Evolutionary conservation across 2,797 vertebrate species (phyloP), one percentile per base, ranked within the genome.

Genomic region (Anas flavirostris): DNA sequence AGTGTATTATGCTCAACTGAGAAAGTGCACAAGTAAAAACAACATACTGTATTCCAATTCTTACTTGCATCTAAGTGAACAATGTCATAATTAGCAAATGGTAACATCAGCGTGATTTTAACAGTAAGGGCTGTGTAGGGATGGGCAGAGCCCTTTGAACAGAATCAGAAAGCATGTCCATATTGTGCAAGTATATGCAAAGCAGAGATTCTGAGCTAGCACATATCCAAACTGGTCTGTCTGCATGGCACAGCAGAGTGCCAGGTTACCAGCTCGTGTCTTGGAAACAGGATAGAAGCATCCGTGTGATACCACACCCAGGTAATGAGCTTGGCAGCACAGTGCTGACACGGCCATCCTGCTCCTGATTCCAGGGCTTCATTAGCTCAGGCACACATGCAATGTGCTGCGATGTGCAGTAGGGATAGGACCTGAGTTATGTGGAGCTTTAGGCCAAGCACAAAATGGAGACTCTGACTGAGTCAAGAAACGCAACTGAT

Each of bases 181-280:
- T 39, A 16, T 92, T 83, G 91, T 88, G 94, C 50, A 88, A 96
- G 66, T 8, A 7, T 66, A 50, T 73, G 69, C 73, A 76, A 74
- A 90, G 82, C 64, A 8, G 23, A 93, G 88, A 69, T 66, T 59
- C 89, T 94, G 91, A 96, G 82, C 82, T 69, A 94, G 95, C 91
- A 86, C 74, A 78, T 94, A 91, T 26, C 53, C 50, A 83, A 90
- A 95, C 96, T 73, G 73, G 95, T 96, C 94, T 90, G 82, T 69
- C 91, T 66, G 43, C 93, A 62, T 59, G 88, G 90, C 90, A 76
- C 11, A 92, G 63, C 66, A 81, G 25, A 75, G 59, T 58, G 60
- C 87, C 88, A 79, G 76, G 41, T 72, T 72, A 53, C 82, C 39
- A 15, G 5, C 37, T 56, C 1, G 17, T 85, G 79, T 35, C 76